Percentiles rank a stretch among this genome's conserved stretches.
These are phyloP conservation scores for Choristoneura rosaceana DNA, from an alignment of 2,888 invertebrate genomes.

Conservation along the genomic window DNA sequence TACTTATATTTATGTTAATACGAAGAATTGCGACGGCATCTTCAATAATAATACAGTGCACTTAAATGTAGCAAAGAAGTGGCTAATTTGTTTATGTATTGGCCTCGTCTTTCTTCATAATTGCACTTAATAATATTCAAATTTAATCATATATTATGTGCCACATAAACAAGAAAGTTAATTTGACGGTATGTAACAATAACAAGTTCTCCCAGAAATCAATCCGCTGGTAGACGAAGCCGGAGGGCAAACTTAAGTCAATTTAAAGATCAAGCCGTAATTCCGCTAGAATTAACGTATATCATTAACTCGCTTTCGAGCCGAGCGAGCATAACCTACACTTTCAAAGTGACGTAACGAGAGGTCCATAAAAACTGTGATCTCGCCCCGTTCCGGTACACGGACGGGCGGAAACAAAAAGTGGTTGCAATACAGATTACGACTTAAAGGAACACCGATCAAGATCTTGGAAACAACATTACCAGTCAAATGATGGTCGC, in stretches of 20 bases:
- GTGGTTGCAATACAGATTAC: conserved; percentile 34
- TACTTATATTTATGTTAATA: too few relatives aligned
- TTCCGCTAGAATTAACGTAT: conserved; percentile 45
- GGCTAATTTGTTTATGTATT: background rate
- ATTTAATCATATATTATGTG: background rate
- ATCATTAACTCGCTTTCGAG: conserved; percentile 78
- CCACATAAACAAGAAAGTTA: background rate
- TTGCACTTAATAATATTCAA: background rate
- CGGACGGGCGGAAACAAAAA: conserved; percentile 36
- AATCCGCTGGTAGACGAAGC: background rate
- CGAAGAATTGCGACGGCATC: too few relatives aligned
- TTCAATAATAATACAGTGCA: background rate
- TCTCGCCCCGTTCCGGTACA: conserved; percentile 53
- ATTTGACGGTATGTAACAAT: background rate
- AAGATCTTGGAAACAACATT: background rate
- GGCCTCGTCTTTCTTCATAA: background rate
- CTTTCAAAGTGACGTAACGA: conserved; percentile 69
- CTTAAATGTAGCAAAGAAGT: background rate
- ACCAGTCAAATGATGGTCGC: background rate
- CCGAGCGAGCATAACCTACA: conserved; percentile 64
- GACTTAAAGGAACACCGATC: conserved; percentile 15
- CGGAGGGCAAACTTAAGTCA: conserved; percentile 18
- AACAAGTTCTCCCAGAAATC: background rate
- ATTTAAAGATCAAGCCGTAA: conserved; percentile 13
- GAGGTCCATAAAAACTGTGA: conserved; percentile 56